These are phyloP conservation scores for Mythimna ferrago DNA, from an alignment of 2,888 invertebrate species.

Conservation along the genomic window DNA sequence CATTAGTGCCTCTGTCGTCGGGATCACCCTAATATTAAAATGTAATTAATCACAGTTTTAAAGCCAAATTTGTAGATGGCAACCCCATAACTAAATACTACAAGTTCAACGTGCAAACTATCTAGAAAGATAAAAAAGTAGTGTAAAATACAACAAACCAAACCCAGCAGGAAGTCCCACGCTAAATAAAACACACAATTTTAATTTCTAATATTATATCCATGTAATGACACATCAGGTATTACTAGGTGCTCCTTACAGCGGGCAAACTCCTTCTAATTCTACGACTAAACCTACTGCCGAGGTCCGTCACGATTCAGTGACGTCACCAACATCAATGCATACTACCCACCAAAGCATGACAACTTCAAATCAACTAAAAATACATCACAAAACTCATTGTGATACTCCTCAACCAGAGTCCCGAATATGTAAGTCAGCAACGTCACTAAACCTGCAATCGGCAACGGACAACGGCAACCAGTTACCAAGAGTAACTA, in stretches of 20 bases:
- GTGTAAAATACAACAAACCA: slow-evolving; percentile 69
- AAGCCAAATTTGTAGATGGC: slow-evolving; percentile 65
- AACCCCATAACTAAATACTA: slow-evolving; percentile 66
- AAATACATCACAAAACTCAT: slow-evolving; percentile 49
- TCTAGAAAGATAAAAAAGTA: slow-evolving; percentile 67
- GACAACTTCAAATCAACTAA: slow-evolving; percentile 55
- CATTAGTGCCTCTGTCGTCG: slow-evolving; percentile 62
- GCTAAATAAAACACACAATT: slow-evolving; percentile 89
- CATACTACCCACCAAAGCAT: slow-evolving; percentile 45
- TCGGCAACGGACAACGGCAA: slow-evolving; percentile 65
- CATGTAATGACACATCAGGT: slow-evolving; percentile 89
- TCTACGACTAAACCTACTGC: slow-evolving; percentile 80
- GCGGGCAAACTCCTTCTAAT: slow-evolving; percentile 86
- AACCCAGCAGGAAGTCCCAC: slow-evolving; percentile 82
- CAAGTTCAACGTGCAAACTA: slow-evolving; percentile 75
- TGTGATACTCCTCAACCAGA: slow-evolving; percentile 38
- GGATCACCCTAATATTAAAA: slow-evolving; percentile 59
- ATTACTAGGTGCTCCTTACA: slow-evolving; percentile 88
- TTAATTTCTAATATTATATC: slow-evolving; percentile 86
- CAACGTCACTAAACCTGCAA: slow-evolving; percentile 48
- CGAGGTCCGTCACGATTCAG: slow-evolving; percentile 71
- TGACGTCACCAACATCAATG: slow-evolving; percentile 51
- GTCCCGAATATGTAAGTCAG: slow-evolving; percentile 18
- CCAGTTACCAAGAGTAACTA: slow-evolving; percentile 81
- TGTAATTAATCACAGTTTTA: slow-evolving; percentile 67